Percentiles rank a stretch among this genome's conserved stretches.
Conservation (phyloP, 2,113 vertebrate species). For the Rhineura floridana region DNA sequence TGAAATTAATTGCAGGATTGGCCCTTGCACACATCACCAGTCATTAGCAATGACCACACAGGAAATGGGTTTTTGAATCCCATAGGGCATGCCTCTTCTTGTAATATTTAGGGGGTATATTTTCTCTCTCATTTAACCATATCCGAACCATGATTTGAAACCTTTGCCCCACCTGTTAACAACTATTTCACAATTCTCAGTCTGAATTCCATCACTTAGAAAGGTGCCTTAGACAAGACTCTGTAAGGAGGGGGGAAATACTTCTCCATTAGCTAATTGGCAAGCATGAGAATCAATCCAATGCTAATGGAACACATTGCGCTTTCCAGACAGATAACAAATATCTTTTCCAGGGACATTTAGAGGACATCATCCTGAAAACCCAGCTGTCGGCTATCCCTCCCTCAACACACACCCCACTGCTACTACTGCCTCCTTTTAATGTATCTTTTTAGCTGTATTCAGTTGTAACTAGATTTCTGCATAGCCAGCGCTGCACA, state of each 20-base stretch:
- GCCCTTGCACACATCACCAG: not conserved
- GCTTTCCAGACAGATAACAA: constrained; percentile 24
- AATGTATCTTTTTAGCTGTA: not conserved
- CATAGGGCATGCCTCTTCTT: not conserved
- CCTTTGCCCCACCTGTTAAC: not conserved
- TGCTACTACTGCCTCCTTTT: not conserved
- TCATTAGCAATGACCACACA: not conserved
- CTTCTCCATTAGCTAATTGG: constrained; percentile 41
- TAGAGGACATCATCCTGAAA: constrained; percentile 18
- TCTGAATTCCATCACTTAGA: not conserved
- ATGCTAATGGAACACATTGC: constrained; percentile 24
- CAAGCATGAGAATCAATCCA: constrained; percentile 25
- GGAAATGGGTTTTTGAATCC: not conserved
- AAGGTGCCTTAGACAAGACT: not conserved
- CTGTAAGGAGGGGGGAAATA: not conserved
- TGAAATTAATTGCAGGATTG: not conserved
- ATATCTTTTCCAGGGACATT: constrained; percentile 17
- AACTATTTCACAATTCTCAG: not conserved
- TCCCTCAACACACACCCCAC: not conserved
- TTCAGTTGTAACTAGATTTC: not conserved
- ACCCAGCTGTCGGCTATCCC: not conserved
- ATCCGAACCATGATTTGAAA: not conserved
- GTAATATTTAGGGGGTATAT: not conserved
- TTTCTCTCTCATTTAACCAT: not conserved
- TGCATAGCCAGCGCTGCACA: not conserved